phyloP scores from a whole-genome alignment of 64 coral and sea anemone species.

The Pachyseris speciosa region DNA sequence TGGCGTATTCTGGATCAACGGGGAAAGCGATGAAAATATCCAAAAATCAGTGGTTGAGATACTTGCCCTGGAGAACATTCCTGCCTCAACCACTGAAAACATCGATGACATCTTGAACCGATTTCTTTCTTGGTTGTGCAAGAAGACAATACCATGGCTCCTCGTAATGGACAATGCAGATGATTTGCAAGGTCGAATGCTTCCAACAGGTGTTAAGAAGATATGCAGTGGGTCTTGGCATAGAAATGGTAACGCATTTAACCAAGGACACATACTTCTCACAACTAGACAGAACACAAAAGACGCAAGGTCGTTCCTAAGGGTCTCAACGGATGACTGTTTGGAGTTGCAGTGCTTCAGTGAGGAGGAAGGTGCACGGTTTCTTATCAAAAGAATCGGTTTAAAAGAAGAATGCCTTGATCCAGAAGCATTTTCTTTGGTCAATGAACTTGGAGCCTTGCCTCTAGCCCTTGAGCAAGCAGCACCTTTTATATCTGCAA shows the following conservation, averaged over 20 bases:
- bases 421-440: conserved; percentile 6
- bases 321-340: neutral
- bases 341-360: conserved; percentile 20
- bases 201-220: neutral
- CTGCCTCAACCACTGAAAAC: neutral
- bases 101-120: neutral
- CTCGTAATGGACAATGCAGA: conserved; percentile 58
- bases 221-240: conserved; percentile 41
- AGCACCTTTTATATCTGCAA: conserved; percentile 45
- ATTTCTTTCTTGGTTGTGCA: neutral
- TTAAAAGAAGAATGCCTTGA: neutral
- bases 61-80: no score
- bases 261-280: conserved; percentile 39
- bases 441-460: conserved; percentile 27
- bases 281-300: conserved; percentile 29
- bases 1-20: no score
- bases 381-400: conserved; percentile 14
- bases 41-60: no score
- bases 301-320: neutral
- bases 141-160: neutral
- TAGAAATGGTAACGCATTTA: neutral
- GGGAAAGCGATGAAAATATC: no score
- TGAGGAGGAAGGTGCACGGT: conserved; percentile 31
- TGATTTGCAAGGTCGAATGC: neutral
- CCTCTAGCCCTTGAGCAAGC: conserved; percentile 55